Base-by-base conservation (phyloP, 2,797 vertebrate genomes). In the Remorina albescens region DNA sequence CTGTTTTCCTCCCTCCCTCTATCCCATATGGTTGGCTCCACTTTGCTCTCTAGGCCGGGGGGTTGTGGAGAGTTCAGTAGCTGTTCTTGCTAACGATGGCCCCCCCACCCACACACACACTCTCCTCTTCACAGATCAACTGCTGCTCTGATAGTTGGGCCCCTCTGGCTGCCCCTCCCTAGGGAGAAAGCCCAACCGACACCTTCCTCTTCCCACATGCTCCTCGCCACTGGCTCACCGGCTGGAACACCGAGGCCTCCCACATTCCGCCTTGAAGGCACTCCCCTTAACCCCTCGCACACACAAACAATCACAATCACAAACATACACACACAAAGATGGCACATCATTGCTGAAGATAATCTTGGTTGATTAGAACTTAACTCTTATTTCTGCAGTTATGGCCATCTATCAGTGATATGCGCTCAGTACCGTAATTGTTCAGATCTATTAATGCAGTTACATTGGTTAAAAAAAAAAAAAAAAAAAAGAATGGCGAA, bases 21-120 rank as follows among this genome's bases (percentile, higher is more conserved):
- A 58, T 82, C 91, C 89, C 86, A 88, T 89, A 88, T 91, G 91
- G 90, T 89, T 88, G 88, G 86, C 80, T 91, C 76, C 69, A 86
- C 76, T 86, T 80, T 81, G 86, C 85, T 92, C 85, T 88, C 85
- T 89, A 87, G 89, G 91, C 86, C 76, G 79, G 90, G 89, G 89
- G 93, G 93, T 94, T 94, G 93, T 78, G 56, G 62, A 93, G 92
- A 94, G 94, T 95, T 94, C 93, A 95, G 90, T 89, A 79, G 90
- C 89, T 77, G 83, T 80, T 89, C 80, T 82, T 88, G 77, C 86
- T 90, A 91, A 92, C 86, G 81, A 90, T 88, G 67, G 62, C 69
- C 86, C 76, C 76, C 75, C 46, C 74, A 74, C 81, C 67, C 78
- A 59, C 74, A 72, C 54, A 18, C 69, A 88, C 85, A 79, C 83